Percentiles rank a stretch among this genome's conserved stretches.
phyloP scores from a whole-genome alignment of 2,888 invertebrate genomes.

The Diadegma fenestrale region DNA sequence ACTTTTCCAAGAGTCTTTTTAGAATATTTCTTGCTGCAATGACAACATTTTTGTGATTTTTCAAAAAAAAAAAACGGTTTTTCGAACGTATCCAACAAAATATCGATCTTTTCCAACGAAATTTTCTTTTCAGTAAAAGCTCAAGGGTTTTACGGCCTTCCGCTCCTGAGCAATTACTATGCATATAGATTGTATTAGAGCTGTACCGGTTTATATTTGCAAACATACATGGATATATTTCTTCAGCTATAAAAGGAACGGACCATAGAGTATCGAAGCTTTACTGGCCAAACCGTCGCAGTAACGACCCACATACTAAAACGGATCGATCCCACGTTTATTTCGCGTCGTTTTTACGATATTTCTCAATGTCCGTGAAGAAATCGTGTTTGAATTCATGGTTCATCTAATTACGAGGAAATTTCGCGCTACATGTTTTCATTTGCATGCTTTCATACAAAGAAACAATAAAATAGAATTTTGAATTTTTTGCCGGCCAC shows the following conservation, averaged over 20 bases:
- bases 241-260: constrained; percentile 6
- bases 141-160: background rate
- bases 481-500: no score
- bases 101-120: no score
- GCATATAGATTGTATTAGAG: constrained; percentile 16
- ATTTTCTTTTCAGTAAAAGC: no score
- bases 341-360: constrained; percentile 41
- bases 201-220: background rate
- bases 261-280: constrained; percentile 32
- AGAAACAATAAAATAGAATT: no score
- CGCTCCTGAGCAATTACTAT: background rate
- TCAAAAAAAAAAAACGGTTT: no score
- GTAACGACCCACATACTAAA: constrained; percentile 35
- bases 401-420: background rate
- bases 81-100: no score
- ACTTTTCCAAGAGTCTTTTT: no score
- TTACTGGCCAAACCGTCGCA: constrained; percentile 33
- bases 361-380: background rate
- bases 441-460: background rate
- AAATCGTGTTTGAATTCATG: background rate
- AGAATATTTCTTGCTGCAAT: no score
- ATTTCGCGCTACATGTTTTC: background rate
- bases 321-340: constrained; percentile 56
- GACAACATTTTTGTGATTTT: no score
- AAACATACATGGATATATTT: constrained; percentile 7